These are phyloP conservation scores for Butorides virescens DNA, from an alignment of 2,113 vertebrate species.

Conservation along the genomic window DNA sequence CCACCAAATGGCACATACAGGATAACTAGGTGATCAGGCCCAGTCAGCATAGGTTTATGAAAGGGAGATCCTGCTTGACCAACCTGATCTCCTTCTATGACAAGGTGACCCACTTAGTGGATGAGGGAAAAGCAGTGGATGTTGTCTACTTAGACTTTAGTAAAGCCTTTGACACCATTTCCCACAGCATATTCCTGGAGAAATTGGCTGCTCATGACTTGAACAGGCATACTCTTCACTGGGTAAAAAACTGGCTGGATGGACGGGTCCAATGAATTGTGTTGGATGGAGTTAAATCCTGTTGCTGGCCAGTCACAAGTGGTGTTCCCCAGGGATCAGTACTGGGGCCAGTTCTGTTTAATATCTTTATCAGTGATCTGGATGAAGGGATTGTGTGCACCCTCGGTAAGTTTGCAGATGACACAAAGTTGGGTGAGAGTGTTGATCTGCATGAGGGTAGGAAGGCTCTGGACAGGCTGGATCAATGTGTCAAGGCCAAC, in stretches of 20 bases:
- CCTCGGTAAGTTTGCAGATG: no score
- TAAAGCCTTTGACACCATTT: neutral
- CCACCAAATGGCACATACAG: neutral
- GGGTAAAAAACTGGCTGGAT: neutral
- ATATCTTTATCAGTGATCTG: no score
- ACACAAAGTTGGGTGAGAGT: no score
- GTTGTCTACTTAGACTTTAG: neutral
- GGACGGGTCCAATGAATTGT: neutral
- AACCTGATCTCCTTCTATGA: neutral
- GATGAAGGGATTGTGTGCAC: no score
- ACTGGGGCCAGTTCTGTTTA: no score
- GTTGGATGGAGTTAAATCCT: no score
- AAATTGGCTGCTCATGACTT: neutral
- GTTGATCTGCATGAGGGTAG: no score
- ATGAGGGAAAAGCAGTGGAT: neutral
- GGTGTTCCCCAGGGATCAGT: no score
- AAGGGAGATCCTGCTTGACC: neutral
- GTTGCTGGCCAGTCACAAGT: no score
- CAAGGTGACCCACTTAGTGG: neutral
- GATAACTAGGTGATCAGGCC: neutral
- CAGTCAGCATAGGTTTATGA: neutral
- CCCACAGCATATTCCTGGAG: neutral
- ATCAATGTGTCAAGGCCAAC: no score
- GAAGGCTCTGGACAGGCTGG: no score
- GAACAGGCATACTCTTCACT: fast-evolving